phyloP scores from a whole-genome alignment of 2,113 vertebrate species.

The Pelodiscus sinensis region DNA sequence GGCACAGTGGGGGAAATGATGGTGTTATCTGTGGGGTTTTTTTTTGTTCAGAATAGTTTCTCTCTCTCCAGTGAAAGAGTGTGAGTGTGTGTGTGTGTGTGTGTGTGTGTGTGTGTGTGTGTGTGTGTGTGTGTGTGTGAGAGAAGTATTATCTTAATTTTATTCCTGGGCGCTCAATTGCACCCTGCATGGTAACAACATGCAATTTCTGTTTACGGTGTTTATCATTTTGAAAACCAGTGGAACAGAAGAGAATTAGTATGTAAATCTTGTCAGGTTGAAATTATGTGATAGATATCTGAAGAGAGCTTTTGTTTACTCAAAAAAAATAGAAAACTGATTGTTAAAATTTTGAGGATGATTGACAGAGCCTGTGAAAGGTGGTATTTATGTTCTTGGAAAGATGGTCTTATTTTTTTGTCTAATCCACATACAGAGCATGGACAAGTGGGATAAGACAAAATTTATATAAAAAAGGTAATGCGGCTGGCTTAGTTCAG shows the following conservation, averaged over 20 bases:
- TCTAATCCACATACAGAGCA: constrained; percentile 23
- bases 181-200: constrained; percentile 54
- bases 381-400: constrained; percentile 42
- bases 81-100: background rate
- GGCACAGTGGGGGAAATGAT: background rate
- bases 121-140: too few relatives aligned
- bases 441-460: background rate
- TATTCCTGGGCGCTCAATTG: constrained; percentile 43
- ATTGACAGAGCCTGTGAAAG: constrained; percentile 58
- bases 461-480: constrained; percentile 31
- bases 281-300: constrained; percentile 80
- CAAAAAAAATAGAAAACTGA: constrained; percentile 68
- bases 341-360: constrained; percentile 59
- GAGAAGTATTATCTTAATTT: constrained; percentile 46
- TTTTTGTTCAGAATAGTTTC: constrained; percentile 24
- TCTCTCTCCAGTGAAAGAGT: too few relatives aligned
- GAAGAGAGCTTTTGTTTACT: constrained; percentile 68
- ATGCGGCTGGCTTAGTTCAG: constrained; percentile 20
- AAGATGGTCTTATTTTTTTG: constrained; percentile 53
- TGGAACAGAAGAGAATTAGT: constrained; percentile 54
- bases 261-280: constrained; percentile 58
- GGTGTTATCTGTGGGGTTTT: background rate
- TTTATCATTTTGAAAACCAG: constrained; percentile 22
- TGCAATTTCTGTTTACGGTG: background rate
- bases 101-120: too few relatives aligned